These are phyloP conservation scores for Trichoplusia ni DNA, from an alignment of 1,140 invertebrate species.

Conservation along the genomic window DNA sequence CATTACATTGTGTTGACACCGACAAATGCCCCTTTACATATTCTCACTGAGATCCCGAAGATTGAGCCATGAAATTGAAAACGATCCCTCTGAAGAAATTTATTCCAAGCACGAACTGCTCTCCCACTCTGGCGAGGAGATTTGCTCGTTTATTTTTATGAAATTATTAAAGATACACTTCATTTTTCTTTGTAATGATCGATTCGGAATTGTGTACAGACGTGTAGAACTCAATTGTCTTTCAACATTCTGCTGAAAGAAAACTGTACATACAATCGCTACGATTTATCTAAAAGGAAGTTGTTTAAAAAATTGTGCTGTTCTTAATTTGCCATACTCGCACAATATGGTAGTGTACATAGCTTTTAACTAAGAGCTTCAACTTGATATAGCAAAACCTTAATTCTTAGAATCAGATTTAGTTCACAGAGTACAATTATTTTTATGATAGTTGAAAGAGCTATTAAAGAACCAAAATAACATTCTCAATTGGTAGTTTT, in stretches of 20 bases:
- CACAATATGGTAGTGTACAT: too few species aligned
- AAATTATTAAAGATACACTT: conserved; percentile 73
- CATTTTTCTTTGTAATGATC: conserved; percentile 40
- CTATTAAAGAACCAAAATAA: background rate
- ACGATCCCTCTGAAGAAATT: conserved; percentile 81
- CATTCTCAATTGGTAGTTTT: background rate
- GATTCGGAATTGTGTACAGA: conserved; percentile 14
- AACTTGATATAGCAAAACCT: too few species aligned
- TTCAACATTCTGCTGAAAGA: too few species aligned
- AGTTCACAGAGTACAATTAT: too few species aligned
- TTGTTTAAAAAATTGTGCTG: too few species aligned
- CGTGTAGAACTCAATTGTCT: background rate
- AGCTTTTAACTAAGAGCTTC: too few species aligned
- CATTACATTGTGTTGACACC: conserved; percentile 79
- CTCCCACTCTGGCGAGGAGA: conserved; percentile 71
- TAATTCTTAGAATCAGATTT: too few species aligned
- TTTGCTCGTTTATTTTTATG: conserved; percentile 81
- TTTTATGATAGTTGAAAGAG: too few species aligned
- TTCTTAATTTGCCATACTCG: too few species aligned
- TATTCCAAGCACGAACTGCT: conserved; percentile 79
- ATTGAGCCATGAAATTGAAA: conserved; percentile 81
- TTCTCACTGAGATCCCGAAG: conserved; percentile 78
- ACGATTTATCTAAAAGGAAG: too few species aligned
- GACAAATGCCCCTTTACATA: conserved; percentile 80
- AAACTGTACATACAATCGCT: too few species aligned